Percentiles rank a stretch among this genome's conserved stretches.
These are phyloP conservation scores for Stegastes partitus DNA, from an alignment of 2,113 vertebrate genomes.

Conservation along the genomic window DNA sequence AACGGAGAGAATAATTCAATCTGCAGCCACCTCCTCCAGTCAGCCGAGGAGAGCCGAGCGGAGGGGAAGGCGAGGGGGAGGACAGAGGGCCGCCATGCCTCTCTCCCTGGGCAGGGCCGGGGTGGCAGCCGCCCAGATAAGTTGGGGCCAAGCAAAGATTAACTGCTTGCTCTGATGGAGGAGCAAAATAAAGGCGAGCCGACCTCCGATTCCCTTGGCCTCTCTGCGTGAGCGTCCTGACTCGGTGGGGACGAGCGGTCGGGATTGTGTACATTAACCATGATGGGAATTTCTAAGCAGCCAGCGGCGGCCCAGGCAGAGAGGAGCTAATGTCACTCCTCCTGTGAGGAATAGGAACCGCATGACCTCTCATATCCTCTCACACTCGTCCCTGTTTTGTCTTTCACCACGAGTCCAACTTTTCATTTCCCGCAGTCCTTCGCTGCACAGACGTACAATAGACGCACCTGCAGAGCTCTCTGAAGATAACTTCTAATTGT, in stretches of 20 bases:
- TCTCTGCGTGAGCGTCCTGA: constrained; percentile 67
- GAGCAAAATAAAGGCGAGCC: constrained; percentile 69
- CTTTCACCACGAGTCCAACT: constrained; percentile 33
- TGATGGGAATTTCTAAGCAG: constrained; percentile 64
- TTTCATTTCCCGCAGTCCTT: constrained; percentile 37
- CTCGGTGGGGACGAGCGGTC: constrained; percentile 37
- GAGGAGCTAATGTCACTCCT: constrained; percentile 33
- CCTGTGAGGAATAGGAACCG: constrained; percentile 44
- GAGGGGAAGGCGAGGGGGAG: constrained; percentile 37
- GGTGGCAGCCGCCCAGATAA: constrained; percentile 77
- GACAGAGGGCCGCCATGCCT: constrained; percentile 57
- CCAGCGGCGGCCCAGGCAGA: constrained; percentile 37
- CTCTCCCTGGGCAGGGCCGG: constrained; percentile 68
- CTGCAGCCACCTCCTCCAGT: constrained; percentile 69
- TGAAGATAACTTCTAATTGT: constrained; percentile 38
- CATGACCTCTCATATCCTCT: constrained; percentile 51
- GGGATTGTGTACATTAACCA: constrained; percentile 64
- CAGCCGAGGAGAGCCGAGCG: constrained; percentile 69
- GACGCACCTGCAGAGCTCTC: constrained; percentile 16
- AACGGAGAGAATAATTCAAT: constrained; percentile 78
- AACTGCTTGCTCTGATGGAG: constrained; percentile 78
- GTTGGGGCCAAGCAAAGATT: constrained; percentile 74
- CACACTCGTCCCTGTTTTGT: constrained; percentile 37
- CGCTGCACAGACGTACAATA: constrained; percentile 11
- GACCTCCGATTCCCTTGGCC: constrained; percentile 68